phyloP scores from a whole-genome alignment of 2,113 vertebrate genomes.

The Leptocoma aspasia region DNA sequence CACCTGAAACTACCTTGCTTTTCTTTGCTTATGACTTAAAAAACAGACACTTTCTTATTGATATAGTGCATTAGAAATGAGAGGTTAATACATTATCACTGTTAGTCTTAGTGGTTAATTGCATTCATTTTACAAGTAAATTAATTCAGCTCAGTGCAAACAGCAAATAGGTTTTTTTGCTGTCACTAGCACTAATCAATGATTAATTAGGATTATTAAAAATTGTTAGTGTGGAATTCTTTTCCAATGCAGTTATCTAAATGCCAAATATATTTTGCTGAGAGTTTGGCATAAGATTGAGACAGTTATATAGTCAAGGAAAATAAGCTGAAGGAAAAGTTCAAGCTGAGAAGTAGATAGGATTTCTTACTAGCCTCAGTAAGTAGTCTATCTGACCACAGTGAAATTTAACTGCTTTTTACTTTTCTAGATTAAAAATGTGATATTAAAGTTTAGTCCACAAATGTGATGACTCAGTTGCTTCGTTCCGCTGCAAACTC shows the following conservation, averaged over 20 bases:
- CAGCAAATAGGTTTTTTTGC: conserved; percentile 5
- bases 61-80: background rate
- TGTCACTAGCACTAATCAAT: conserved; percentile 23
- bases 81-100: background rate
- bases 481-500: background rate
- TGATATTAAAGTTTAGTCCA: background rate
- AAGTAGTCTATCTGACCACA: background rate
- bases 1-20: background rate
- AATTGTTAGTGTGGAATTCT: background rate
- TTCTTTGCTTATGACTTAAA: background rate
- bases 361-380: conserved; percentile 4
- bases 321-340: conserved; percentile 23
- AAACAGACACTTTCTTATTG: background rate
- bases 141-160: conserved; percentile 30
- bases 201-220: conserved; percentile 21
- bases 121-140: conserved; percentile 6
- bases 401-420: background rate
- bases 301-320: background rate
- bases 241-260: background rate
- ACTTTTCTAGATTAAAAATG: conserved; percentile 17
- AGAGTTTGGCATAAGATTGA: background rate
- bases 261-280: conserved; percentile 12
- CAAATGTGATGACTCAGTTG: background rate
- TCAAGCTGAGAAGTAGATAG: conserved; percentile 29
- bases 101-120: background rate